These are phyloP conservation scores for Ptychoptera contaminata DNA, from an alignment of 2,888 invertebrate genomes.

Conservation along the genomic window DNA sequence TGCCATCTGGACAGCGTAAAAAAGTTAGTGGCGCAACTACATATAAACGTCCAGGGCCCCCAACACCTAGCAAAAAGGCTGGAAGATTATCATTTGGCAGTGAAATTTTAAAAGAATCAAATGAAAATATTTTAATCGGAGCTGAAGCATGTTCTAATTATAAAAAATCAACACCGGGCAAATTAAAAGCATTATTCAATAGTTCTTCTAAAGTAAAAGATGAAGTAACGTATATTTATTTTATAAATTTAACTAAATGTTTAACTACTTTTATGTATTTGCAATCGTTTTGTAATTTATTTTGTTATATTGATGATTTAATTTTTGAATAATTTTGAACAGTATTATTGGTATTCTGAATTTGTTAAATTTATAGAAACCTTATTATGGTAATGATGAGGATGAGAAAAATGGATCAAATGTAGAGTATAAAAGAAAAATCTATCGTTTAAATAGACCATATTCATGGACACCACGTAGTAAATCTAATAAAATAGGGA, in stretches of 20 bases:
- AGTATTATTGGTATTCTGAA: too few species aligned
- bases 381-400: too few species aligned
- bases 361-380: too few species aligned
- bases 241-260: neutral
- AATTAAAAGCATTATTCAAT: constrained; percentile 41
- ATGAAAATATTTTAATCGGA: constrained; percentile 16
- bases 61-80: constrained; percentile 73
- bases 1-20: constrained; percentile 30
- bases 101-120: constrained; percentile 37
- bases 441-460: too few species aligned
- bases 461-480: too few species aligned
- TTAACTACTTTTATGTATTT: too few species aligned
- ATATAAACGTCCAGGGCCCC: constrained; percentile 74
- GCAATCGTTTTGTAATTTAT: too few species aligned
- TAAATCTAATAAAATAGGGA: too few species aligned
- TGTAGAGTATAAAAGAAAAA: too few species aligned
- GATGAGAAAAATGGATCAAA: too few species aligned
- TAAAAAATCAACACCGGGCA: constrained; percentile 45
- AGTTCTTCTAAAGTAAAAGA: constrained; percentile 25
- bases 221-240: constrained; percentile 27
- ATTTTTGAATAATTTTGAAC: too few species aligned
- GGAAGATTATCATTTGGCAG: constrained; percentile 47
- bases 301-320: too few species aligned
- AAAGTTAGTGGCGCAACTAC: constrained; percentile 46
- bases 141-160: constrained; percentile 12